These are phyloP conservation scores for Emmelina monodactyla DNA, from an alignment of 2,888 invertebrate genomes.

Conservation along the genomic window DNA sequence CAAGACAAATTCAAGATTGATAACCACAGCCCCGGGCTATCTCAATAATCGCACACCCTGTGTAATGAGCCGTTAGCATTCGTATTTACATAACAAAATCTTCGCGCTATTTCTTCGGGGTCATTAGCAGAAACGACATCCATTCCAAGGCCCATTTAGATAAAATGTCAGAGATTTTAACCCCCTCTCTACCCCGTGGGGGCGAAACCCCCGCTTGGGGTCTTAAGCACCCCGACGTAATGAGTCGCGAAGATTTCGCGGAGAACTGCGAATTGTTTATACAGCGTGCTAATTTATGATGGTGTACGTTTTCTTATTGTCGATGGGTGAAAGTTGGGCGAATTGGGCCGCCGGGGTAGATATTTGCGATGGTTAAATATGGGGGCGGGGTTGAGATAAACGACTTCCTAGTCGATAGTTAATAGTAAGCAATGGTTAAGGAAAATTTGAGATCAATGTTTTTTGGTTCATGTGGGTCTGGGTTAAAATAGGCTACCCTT, in stretches of 20 bases:
- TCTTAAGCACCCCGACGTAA: conserved; percentile 35
- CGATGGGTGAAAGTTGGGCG: conserved; percentile 22
- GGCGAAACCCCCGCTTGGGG: background rate
- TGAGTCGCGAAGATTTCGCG: conserved; percentile 62
- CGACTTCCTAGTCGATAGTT: too few relatives aligned
- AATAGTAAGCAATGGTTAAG: too few relatives aligned
- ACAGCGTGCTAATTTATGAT: conserved; percentile 59
- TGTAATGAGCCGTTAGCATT: too few relatives aligned
- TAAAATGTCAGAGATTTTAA: conserved; percentile 66
- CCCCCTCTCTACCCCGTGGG: conserved; percentile 20
- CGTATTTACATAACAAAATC: conserved; percentile 19
- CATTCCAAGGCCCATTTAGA: conserved; percentile 64
- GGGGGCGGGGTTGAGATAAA: too few relatives aligned
- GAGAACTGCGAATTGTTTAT: conserved; percentile 59
- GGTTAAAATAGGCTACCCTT: too few relatives aligned
- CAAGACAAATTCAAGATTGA: too few relatives aligned
- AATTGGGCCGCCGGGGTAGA: too few relatives aligned
- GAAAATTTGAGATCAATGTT: too few relatives aligned
- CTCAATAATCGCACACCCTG: too few relatives aligned
- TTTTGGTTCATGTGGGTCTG: too few relatives aligned
- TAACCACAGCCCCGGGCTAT: too few relatives aligned
- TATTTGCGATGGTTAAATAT: too few relatives aligned
- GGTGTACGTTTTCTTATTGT: conserved; percentile 19
- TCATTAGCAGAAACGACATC: conserved; percentile 60
- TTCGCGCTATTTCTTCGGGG: conserved; percentile 59